Evolutionary conservation across 1,140 invertebrate genomes (phyloP), one percentile per base, ranked within the genome.

Genomic region (Rhynchophorus ferrugineus): DNA sequence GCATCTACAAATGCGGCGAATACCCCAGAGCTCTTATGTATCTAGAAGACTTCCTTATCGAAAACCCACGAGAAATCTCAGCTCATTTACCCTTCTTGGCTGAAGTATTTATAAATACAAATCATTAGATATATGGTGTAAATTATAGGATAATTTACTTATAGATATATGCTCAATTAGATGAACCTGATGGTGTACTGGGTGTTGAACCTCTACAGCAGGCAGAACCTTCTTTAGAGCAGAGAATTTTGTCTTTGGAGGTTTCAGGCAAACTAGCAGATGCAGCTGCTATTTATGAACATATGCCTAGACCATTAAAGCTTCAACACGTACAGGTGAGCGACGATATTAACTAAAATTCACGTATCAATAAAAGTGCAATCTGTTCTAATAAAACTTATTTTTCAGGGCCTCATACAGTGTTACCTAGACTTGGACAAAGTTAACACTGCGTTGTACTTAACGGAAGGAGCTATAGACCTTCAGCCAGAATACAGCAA

Each of bases 381-480:
- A 45, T 33, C 3, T 7, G n/a, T 22, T 45, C 24, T 34, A n/a
- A 18, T 22, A 29, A 29, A n/a, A n/a, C n/a, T 42, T 17, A 42
- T 9, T 42, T 64, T 74, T 14, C 64, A 80, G 75, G 80, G 79
- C 41, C 79, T 87, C 73, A 79, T 89, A 24, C 79, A 87, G 43
- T 86, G 84, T 59, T 88, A 89, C 60, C 62, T 88, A 6, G 77
- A 78, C 22, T 71, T 88, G 36, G 84, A 89, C 66, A 84, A 87
- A 58, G 84, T 85, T 0, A 84, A 81, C 56, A 87, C 84, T 0
- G 85, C 87, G 0, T 69, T 87, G 53, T 73, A 82, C 41, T 78
- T 85, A 38, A 76, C 80, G 22, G 75, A 83, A 54, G 77, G 78
- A 1, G 62, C 79, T 3, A 63, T 79, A 16, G 49, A 66, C 58